phyloP scores from a whole-genome alignment of 2,888 invertebrate genomes.

The Pristionchus japonicus region DNA sequence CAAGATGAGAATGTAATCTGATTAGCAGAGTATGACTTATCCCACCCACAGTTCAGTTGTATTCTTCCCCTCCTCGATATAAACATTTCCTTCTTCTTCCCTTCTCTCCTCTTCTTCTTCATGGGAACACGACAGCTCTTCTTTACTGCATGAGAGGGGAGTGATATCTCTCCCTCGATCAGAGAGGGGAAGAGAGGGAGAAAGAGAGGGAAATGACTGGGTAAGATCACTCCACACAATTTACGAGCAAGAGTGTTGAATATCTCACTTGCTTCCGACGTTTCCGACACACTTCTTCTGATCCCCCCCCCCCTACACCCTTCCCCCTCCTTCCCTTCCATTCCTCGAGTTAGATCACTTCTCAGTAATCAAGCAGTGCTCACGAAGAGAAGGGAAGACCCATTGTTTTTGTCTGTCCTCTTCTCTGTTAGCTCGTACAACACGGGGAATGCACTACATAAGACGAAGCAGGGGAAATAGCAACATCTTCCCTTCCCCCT shows the following conservation, averaged over 20 bases:
- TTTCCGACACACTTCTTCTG: not conserved
- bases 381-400: not conserved
- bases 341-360: not conserved
- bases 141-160: constrained; percentile 34
- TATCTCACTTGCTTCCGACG: constrained; percentile 8
- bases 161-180: constrained; percentile 17
- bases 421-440: constrained; percentile 38
- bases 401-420: constrained; percentile 35
- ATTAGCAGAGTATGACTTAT: not conserved
- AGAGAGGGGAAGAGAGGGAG: not conserved
- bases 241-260: constrained; percentile 33
- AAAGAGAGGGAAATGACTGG: not conserved
- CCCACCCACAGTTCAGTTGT: not conserved
- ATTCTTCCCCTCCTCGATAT: not conserved
- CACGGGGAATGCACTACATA: constrained; percentile 27
- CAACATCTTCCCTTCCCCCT: not conserved
- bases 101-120: not conserved
- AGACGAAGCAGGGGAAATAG: constrained; percentile 21
- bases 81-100: not conserved
- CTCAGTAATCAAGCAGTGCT: not conserved
- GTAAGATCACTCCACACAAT: constrained; percentile 1
- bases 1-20: constrained; percentile 33
- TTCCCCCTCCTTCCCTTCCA: no score
- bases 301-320: no score
- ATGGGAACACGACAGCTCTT: constrained; percentile 6